These are phyloP conservation scores for Peucedramus taeniatus DNA, from an alignment of 2,113 vertebrate genomes.

Conservation along the genomic window DNA sequence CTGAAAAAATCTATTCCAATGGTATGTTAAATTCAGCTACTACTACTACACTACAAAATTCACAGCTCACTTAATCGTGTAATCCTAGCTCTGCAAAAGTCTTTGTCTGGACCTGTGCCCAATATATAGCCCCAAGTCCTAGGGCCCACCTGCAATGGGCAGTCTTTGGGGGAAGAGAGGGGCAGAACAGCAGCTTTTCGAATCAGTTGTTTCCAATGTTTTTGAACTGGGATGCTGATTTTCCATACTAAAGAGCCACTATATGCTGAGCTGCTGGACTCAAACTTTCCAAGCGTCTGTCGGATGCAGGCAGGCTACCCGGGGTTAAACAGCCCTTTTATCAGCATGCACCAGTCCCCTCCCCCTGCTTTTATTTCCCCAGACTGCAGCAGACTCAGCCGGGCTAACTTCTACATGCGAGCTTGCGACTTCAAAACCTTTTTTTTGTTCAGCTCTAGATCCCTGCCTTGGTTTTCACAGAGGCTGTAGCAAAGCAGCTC, in stretches of 20 bases:
- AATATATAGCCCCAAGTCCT: not conserved
- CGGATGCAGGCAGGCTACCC: not conserved
- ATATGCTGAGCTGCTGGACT: accelerated
- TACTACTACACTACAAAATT: not conserved
- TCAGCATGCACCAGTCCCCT: not conserved
- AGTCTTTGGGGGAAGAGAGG: accelerated
- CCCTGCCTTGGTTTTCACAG: not conserved
- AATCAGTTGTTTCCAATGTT: not conserved
- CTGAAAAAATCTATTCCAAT: not conserved
- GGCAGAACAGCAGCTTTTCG: accelerated
- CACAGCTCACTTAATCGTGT: not conserved
- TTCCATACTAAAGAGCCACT: not conserved
- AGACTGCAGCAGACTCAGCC: not conserved
- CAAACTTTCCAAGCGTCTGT: not conserved
- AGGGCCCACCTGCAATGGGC: not conserved
- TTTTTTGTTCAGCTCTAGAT: not conserved
- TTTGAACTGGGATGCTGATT: not conserved
- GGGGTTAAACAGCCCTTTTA: not conserved
- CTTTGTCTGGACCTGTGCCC: not conserved
- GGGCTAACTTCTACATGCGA: not conserved
- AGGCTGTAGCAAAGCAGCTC: not conserved
- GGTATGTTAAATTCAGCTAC: not conserved
- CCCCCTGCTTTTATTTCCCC: not conserved
- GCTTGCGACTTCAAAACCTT: accelerated
- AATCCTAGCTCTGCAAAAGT: not conserved